Percentiles rank a stretch among this genome's conserved stretches.
phyloP scores from a whole-genome alignment of 30 jellyfish, hydroid and myxozoan species.

The Hydra vulgaris region DNA sequence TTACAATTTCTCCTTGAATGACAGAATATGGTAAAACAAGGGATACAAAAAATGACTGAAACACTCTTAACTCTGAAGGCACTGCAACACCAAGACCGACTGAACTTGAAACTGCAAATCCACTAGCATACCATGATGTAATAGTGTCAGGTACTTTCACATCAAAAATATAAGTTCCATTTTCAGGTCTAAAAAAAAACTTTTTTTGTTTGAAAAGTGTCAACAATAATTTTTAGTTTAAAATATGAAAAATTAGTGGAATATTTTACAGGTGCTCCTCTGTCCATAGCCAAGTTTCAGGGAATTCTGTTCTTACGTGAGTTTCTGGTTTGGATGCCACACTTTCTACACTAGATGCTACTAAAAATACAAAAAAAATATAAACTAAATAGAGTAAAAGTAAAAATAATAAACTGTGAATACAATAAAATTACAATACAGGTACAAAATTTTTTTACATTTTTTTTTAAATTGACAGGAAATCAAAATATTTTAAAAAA shows the following conservation, averaged over 20 bases:
- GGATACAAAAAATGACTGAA: slow-evolving; percentile 77
- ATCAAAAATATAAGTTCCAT: slow-evolving; percentile 54
- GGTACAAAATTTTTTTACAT: no score
- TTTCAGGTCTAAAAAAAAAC: slow-evolving; percentile 28
- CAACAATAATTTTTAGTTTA: neutral
- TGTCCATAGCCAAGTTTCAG: slow-evolving; percentile 95
- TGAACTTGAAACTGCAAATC: slow-evolving; percentile 53
- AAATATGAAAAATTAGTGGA: neutral
- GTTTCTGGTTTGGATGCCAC: neutral
- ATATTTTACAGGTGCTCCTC: slow-evolving; percentile 38
- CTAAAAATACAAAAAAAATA: neutral
- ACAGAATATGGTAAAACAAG: slow-evolving; percentile 82
- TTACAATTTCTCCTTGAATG: slow-evolving; percentile 68
- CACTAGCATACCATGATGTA: slow-evolving; percentile 93
- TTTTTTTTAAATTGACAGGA: no score
- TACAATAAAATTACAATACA: no score
- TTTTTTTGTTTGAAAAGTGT: neutral
- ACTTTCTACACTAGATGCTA: neutral
- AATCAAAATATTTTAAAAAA: no score
- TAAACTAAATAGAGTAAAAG: no score
- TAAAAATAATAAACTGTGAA: no score
- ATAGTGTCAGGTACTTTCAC: slow-evolving; percentile 82
- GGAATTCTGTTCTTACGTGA: slow-evolving; percentile 36
- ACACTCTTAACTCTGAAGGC: slow-evolving; percentile 59
- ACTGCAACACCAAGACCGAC: slow-evolving; percentile 83